These are phyloP conservation scores for Noctuana brunneofusca DNA, from an alignment of 2,888 invertebrate genomes.

Conservation along the genomic window DNA sequence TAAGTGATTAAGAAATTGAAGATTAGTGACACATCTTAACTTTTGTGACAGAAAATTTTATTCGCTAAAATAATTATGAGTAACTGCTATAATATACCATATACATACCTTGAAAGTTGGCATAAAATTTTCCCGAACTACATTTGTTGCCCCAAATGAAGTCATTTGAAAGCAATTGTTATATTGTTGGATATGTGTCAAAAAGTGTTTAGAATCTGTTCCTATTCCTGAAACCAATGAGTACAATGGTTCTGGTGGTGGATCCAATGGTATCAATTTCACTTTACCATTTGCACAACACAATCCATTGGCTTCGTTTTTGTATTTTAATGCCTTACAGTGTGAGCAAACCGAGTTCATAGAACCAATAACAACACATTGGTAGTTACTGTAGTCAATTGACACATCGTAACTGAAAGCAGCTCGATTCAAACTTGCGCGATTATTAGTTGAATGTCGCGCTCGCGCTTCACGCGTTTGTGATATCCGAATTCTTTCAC, in stretches of 20 bases:
- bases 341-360: conserved; percentile 50
- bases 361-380: conserved; percentile 47
- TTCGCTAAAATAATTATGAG: too few relatives aligned
- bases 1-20: too few relatives aligned
- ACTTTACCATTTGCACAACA: conserved; percentile 61
- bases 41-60: too few relatives aligned
- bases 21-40: too few relatives aligned
- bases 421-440: conserved; percentile 26
- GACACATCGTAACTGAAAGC: conserved; percentile 47
- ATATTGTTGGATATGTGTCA: conserved; percentile 45
- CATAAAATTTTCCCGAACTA: conserved; percentile 45
- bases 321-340: conserved; percentile 53
- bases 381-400: conserved; percentile 46
- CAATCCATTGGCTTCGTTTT: conserved; percentile 56
- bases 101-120: conserved; percentile 45
- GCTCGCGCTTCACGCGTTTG: too few relatives aligned
- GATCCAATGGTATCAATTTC: conserved; percentile 50
- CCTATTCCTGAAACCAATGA: conserved; percentile 42
- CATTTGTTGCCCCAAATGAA: conserved; percentile 45
- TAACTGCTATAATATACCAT: too few relatives aligned
- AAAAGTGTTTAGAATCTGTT: conserved; percentile 45
- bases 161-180: conserved; percentile 49
- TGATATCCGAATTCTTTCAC: too few relatives aligned
- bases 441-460: too few relatives aligned
- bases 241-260: conserved; percentile 55